Evolutionary conservation across 2,113 vertebrate species (phyloP), one percentile per base, ranked within the genome.

Genomic region (Seriola dumerili): DNA sequence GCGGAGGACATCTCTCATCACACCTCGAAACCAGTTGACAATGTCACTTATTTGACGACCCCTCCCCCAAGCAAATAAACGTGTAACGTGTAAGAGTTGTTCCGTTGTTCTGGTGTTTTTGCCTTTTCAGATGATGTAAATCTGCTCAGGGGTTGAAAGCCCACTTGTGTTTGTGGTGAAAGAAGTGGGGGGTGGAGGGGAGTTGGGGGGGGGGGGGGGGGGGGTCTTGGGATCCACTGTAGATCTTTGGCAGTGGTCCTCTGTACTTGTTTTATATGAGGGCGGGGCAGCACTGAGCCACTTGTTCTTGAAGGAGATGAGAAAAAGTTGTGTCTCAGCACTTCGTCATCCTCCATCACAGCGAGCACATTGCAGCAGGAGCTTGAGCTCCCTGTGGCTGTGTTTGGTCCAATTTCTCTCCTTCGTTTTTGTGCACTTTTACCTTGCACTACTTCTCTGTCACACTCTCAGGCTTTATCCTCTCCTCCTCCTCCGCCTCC

Each of bases 131-230:
- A 78, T 83, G 71, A 84, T 71, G 78, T 88, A 90, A 93, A 94
- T 91, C 84, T 89, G 88, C 85, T 82, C 80, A 29, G 75, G 46
- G 19, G 62, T 76, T 92, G 87, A 92, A 92, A 92, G 88, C 78
- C 85, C 75, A 78, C 84, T 83, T 8, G 80, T 88, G 78, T 88
- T 65, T 78, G 76, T 82, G 62, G 65, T 82, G 78, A 86, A 67
- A 63, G 87, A 76, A 84, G 69, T 42, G 75, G 79, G 87, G 65
- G 73, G 64, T 69, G 17, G 72, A 54, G 48, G 17, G 71, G 59
- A 36, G 54, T 77, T 29, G 17, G 40, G 40, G 62, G 16, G 78
- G 87, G 62, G 73, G 61, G 63, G 16, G 72, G 58, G 52, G 21
- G 71, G 55, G 2, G 29, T 29, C 10, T 36, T 17, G 4, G 65